phyloP scores from a whole-genome alignment of 2,797 vertebrate genomes.

The Coluber constrictor region DNA sequence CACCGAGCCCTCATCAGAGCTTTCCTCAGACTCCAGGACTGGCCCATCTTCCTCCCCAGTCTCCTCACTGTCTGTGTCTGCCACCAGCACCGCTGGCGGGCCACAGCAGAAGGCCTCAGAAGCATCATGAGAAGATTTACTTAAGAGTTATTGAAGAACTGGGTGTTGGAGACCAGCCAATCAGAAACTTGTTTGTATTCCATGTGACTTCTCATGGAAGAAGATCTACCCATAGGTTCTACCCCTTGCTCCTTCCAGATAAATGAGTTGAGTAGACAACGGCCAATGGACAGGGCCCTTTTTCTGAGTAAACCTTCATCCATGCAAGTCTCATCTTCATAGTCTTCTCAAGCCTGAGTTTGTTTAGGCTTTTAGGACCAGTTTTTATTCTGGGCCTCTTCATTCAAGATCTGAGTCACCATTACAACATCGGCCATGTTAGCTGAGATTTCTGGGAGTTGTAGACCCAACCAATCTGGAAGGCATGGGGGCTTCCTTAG shows the following conservation, averaged over 20 bases:
- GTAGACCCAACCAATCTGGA: not conserved
- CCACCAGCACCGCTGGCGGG: too few species aligned
- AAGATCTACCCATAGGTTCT: not conserved
- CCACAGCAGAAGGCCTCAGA: not conserved
- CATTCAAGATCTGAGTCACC: not conserved
- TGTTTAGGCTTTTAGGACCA: not conserved
- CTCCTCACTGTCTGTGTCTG: too few species aligned
- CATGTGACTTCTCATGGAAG: not conserved
- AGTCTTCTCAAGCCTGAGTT: not conserved
- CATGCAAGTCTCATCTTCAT: not conserved
- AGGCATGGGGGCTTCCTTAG: too few species aligned
- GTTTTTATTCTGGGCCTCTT: not conserved
- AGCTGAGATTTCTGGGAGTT: not conserved
- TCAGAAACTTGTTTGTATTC: not conserved
- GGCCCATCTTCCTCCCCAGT: too few species aligned
- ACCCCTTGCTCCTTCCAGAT: not conserved
- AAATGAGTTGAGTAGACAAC: not conserved
- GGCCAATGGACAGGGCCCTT: not conserved
- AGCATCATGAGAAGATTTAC: not conserved
- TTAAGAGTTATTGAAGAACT: not conserved
- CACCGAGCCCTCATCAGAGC: too few species aligned
- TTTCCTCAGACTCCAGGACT: too few species aligned
- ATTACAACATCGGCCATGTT: not conserved
- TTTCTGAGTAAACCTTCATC: not conserved
- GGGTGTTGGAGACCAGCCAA: not conserved